Evolutionary conservation across 1,140 invertebrate genomes (phyloP).

Genomic region (Propsilocerus akamusi): DNA sequence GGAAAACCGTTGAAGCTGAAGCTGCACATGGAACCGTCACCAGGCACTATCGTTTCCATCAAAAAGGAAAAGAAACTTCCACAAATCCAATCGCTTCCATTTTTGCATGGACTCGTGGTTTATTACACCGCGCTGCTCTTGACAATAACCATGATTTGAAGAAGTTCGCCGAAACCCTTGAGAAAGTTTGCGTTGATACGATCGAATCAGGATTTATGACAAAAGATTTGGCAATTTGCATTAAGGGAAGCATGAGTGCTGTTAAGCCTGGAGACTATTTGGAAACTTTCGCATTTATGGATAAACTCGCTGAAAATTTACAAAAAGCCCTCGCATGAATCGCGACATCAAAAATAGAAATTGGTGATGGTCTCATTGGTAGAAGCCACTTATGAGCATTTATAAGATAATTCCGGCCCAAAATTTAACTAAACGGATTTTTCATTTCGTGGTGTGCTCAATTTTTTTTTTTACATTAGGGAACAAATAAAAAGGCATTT

Average conservation of each 20-base stretch:
- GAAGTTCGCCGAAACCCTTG: constrained; percentile 65
- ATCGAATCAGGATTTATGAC: constrained; percentile 93
- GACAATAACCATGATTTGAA: constrained; percentile 64
- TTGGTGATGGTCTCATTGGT: no score
- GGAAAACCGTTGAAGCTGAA: constrained; percentile 92
- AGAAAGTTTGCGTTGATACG: constrained; percentile 82
- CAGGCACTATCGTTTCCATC: constrained; percentile 81
- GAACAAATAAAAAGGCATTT: no score
- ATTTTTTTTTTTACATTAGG: no score
- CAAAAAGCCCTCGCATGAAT: constrained; percentile 36
- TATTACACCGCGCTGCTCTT: constrained; percentile 81
- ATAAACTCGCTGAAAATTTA: constrained; percentile 89
- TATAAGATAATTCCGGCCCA: no score
- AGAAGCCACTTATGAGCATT: no score
- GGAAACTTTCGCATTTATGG: constrained; percentile 94
- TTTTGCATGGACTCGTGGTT: constrained; percentile 90
- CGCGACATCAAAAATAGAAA: background rate
- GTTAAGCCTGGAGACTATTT: constrained; percentile 77
- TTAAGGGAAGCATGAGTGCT: constrained; percentile 68
- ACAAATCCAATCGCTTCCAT: constrained; percentile 98
- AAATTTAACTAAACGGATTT: no score
- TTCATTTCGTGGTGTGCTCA: no score
- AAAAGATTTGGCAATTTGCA: constrained; percentile 97
- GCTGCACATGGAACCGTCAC: constrained; percentile 97
- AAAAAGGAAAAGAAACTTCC: constrained; percentile 92